A percentile compares a stretch with the other conserved stretches of the same genome.
Conservation (phyloP, 1,140 invertebrate species). For the Saccostrea cuccullata region DNA sequence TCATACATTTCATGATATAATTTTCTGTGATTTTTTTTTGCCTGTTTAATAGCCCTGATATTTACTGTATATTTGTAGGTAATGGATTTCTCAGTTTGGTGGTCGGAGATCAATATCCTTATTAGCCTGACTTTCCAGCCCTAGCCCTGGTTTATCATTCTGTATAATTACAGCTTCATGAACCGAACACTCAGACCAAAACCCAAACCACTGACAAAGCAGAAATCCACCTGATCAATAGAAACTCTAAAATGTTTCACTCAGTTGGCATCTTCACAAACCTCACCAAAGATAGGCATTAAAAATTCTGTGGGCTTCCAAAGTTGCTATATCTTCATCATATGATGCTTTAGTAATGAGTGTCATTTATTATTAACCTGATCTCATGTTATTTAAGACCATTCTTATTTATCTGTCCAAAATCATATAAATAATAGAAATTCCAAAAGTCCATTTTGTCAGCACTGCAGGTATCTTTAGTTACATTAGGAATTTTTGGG, state of each 20-base stretch:
- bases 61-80: constrained; percentile 13
- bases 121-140: background rate
- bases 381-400: no score
- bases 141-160: background rate
- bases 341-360: no score
- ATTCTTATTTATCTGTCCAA: no score
- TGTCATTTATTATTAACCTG: no score
- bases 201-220: background rate
- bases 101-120: background rate
- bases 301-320: no score
- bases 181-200: background rate
- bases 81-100: background rate
- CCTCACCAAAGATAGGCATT: background rate
- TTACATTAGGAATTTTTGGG: no score
- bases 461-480: no score
- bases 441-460: no score
- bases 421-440: no score
- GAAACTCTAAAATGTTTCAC: background rate
- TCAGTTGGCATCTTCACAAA: background rate
- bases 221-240: background rate
- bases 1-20: background rate
- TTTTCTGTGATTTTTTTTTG: background rate
- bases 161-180: constrained; percentile 13
- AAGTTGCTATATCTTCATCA: no score
- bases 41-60: background rate